Base-by-base conservation (phyloP, 2,113 vertebrate genomes). In the Ptilonorhynchus violaceus region DNA sequence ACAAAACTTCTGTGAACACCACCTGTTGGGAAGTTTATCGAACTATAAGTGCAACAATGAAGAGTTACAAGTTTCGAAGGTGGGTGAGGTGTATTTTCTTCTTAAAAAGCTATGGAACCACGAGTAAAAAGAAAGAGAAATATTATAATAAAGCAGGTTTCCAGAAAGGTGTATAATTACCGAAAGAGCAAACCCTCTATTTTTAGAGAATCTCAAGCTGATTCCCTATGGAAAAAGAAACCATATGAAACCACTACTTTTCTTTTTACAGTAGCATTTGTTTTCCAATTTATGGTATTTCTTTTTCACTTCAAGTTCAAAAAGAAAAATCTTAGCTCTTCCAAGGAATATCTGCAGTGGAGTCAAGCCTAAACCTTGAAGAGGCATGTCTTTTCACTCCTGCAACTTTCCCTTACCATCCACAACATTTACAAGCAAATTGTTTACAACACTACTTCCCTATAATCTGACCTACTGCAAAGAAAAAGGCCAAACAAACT, bases 1-100 rank as follows among this genome's bases (percentile, higher is more conserved):
- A 96, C 95, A 62, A 79, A 97, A 92, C 72, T 95, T 80, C 39
- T 94, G 28, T 90, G 94, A 94, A 91, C 70, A 93, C 85, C 94
- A 96, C 75, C 81, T 95, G 60, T 94, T 95, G 81, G 56, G 59
- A 93, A 73, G 63, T 92, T 62, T 55, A 73, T 15, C 15, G 31
- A 49, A 53, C 52, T 91, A 2, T 55, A 86, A 93, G 25, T 93
- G 47, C 53, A 95, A 59, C 28, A 91, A 53, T 64, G 31, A 88
- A 91, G 83, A 96, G 81, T 46, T 85, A 30, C 50, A 92, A 85
- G 19, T 85, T 93, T 92, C 79, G 93, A 95, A 74, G n/a, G 22
- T 10, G 75, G 9, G 4, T 6, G 31, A 64, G 12, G 4, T 33
- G 9, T 55, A 42, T 59, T 72, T 89, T 80, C 35, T 67, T 72